Evolutionary conservation across 2,797 vertebrate species (phyloP).

Genomic region (Neosilurus hyrtlii): DNA sequence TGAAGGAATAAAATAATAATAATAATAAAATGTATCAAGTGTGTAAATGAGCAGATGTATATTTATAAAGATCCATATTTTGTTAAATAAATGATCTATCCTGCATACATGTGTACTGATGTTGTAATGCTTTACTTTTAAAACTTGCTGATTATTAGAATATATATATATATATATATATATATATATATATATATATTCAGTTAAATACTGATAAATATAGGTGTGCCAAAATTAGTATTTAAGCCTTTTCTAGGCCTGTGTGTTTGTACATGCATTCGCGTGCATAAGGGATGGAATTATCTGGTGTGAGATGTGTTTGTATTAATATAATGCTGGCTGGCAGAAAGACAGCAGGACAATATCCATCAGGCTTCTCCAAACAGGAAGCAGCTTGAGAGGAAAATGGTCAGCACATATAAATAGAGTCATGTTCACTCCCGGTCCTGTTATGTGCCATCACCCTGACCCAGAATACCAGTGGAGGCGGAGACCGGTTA

Average conservation of each 20-base stretch:
- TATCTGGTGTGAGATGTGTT: slow-evolving; percentile 32
- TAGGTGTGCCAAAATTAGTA: neutral
- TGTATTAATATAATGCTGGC: slow-evolving; percentile 41
- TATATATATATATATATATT: neutral
- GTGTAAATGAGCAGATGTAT: slow-evolving; percentile 45
- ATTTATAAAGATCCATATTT: slow-evolving; percentile 59
- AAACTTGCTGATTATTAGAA: neutral
- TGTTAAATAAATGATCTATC: slow-evolving; percentile 56
- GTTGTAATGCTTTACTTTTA: slow-evolving; percentile 4
- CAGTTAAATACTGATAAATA: neutral
- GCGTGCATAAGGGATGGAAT: slow-evolving; percentile 16
- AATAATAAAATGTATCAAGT: slow-evolving; percentile 21
- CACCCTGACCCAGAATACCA: slow-evolving; percentile 32
- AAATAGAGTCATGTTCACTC: slow-evolving; percentile 46
- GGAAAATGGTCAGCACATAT: slow-evolving; percentile 53
- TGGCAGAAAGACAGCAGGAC: slow-evolving; percentile 50
- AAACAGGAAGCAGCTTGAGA: slow-evolving; percentile 62
- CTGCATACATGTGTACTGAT: slow-evolving; percentile 7
- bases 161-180: neutral
- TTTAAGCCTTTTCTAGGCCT: neutral
- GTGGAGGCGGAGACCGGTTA: neutral
- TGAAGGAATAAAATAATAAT: slow-evolving; percentile 34
- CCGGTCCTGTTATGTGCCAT: slow-evolving; percentile 32
- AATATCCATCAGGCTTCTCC: slow-evolving; percentile 51
- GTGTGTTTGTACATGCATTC: slow-evolving; percentile 21